Percentiles rank a stretch among this genome's conserved stretches.
Evolutionary conservation across 2,113 vertebrate species (phyloP).

Genomic region (Pogona vitticeps): DNA sequence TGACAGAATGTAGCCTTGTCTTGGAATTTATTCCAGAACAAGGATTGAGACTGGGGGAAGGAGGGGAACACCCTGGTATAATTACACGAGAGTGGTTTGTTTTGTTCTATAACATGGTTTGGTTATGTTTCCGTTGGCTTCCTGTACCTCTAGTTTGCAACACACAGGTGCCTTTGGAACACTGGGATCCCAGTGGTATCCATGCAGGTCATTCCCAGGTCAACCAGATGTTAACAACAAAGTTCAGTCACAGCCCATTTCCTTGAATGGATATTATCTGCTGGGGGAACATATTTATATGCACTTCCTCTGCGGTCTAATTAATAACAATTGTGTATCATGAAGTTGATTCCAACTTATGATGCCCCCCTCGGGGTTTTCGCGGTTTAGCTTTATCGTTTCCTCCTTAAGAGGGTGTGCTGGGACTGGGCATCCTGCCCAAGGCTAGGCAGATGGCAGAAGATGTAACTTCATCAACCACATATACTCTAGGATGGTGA

Average conservation of each 20-base stretch:
- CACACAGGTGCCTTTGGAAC: slow-evolving; percentile 18
- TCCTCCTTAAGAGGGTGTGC: too few relatives aligned
- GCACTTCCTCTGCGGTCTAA: too few relatives aligned
- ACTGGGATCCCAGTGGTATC: neutral
- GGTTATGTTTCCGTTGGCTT: neutral
- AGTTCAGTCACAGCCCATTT: slow-evolving; percentile 13
- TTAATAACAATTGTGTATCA: too few relatives aligned
- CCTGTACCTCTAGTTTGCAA: neutral
- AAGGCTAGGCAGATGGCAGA: too few relatives aligned
- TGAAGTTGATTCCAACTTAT: too few relatives aligned
- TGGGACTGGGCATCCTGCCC: too few relatives aligned
- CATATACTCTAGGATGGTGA: too few relatives aligned
- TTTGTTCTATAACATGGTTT: neutral
- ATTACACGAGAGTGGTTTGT: neutral
- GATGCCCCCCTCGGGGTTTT: too few relatives aligned
- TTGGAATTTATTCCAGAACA: too few relatives aligned
- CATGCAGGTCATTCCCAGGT: neutral
- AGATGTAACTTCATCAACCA: too few relatives aligned
- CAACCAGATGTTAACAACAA: slow-evolving; percentile 29
- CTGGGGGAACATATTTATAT: slow-evolving; percentile 9
- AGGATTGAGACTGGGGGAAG: neutral
- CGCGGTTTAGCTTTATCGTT: too few relatives aligned
- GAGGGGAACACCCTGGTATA: neutral
- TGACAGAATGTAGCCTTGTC: neutral
- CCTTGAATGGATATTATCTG: slow-evolving; percentile 4